Conservation (phyloP, 2,113 vertebrate species). For the Sinocyclocheilus anshuiensis region DNA sequence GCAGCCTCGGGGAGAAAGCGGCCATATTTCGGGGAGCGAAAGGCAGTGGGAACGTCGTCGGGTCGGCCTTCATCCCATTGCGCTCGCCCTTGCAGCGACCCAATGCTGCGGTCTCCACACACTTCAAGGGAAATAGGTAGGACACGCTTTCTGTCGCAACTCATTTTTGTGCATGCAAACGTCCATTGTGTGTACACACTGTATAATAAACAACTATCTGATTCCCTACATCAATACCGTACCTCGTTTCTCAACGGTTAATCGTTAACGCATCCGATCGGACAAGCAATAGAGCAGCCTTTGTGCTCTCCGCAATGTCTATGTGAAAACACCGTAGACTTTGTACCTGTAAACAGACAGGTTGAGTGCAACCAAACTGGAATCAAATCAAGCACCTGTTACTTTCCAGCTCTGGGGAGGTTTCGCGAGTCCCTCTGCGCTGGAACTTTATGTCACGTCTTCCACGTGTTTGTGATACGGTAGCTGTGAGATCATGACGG, state of each 20-base stretch:
- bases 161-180: neutral
- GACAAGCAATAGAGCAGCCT: conserved; percentile 59
- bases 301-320: conserved; percentile 62
- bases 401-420: conserved; percentile 63
- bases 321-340: conserved; percentile 66
- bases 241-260: conserved; percentile 52
- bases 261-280: conserved; percentile 62
- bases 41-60: conserved; percentile 61
- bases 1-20: conserved; percentile 72
- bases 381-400: conserved; percentile 73
- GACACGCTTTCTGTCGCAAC: conserved; percentile 18
- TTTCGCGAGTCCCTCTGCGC: neutral
- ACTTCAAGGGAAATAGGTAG: conserved; percentile 73
- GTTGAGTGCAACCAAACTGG: conserved; percentile 34
- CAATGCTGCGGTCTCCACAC: conserved; percentile 61
- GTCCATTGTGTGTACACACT: neutral
- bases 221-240: conserved; percentile 14
- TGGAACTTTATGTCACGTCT: neutral
- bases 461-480: neutral
- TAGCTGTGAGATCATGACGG: neutral
- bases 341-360: conserved; percentile 70
- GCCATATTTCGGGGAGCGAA: conserved; percentile 72
- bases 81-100: conserved; percentile 64
- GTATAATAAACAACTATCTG: conserved; percentile 11
- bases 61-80: conserved; percentile 69